Evolutionary conservation across 2,113 vertebrate genomes (phyloP).

Genomic region (Rostratula benghalensis): DNA sequence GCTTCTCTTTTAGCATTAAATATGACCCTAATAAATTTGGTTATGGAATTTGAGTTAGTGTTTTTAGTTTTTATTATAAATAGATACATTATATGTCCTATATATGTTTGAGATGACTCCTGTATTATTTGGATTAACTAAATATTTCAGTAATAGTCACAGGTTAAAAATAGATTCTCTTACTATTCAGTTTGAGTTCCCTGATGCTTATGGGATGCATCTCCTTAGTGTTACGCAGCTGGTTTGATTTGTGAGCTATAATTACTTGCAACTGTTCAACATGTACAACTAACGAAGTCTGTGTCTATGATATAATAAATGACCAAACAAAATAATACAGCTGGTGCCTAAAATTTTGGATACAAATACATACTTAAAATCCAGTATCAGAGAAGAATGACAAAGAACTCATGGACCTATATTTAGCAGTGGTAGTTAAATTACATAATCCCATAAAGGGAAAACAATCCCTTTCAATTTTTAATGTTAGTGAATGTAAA

Average conservation of each 20-base stretch:
- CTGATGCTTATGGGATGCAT: neutral
- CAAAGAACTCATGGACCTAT: neutral
- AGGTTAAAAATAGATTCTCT: neutral
- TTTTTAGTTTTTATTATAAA: neutral
- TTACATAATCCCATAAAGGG: neutral
- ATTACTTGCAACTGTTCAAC: conserved; percentile 27
- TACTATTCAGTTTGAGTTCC: neutral
- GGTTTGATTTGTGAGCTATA: conserved; percentile 50
- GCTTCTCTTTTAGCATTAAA: neutral
- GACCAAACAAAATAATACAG: neutral
- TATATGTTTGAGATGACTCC: neutral
- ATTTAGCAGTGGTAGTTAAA: neutral
- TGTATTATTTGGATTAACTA: neutral
- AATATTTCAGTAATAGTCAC: neutral
- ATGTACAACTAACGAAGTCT: neutral
- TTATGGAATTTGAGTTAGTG: neutral
- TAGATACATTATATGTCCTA: neutral
- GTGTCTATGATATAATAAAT: neutral
- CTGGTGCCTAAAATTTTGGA: neutral
- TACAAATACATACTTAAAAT: neutral
- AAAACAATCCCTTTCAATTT: conserved; percentile 21
- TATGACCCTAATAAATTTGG: neutral
- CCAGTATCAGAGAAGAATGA: neutral
- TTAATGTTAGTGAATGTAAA: conserved; percentile 5
- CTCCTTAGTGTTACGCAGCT: neutral